Evolutionary conservation across 2,888 invertebrate species (phyloP), one percentile per base, ranked within the genome.

Genomic region (Xylocampa areola): DNA sequence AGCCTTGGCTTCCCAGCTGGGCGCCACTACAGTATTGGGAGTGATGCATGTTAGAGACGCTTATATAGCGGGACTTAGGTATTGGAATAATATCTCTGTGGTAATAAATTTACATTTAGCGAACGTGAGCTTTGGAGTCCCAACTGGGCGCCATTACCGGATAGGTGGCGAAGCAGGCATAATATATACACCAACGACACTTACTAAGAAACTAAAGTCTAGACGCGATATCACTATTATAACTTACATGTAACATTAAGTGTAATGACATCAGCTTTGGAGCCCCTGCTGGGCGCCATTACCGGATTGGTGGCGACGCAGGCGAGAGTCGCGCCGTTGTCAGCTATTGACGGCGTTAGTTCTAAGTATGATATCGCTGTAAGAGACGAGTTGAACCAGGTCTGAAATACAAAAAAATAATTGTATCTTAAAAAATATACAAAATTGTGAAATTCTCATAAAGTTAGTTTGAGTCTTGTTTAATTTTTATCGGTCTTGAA

Each of bases 171-270:
- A 29, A 0, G 4, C 1, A n/a, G 6, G 2, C n/a, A n/a, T n/a
- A 2, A 17, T 13, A 29, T 2, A 11, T 3, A 5, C 14, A 14
- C 25, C 40, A 14, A 1, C 2, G 0, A 11, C 0, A 1, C 8
- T 73, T 23, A 87, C 82, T 0, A 82, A 76, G 1, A 0, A n/a
- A 30, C 3, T 11, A 7, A 33, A 0, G 0, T 21, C 19, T 19
- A 21, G 8, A 43, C 11, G 87, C 0, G 91, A 90, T n/a, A 87
- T 82, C 1, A 88, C 87, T 2, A 16, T 11, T 10, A 45, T 14
- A 40, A 54, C 94, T 90, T 72, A 94, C 94, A 94, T 68, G 94
- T 94, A 61, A 94, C 91, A 75, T 94, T 94, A 35, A 94, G 86
- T 8, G 87, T 89, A 58, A 94, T 87, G 64, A 92, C 87, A 69